A percentile compares a stretch with the other conserved stretches of the same genome.
Conservation (phyloP, 92 coral and sea anemone genomes). For the Bergia puertoricense region DNA sequence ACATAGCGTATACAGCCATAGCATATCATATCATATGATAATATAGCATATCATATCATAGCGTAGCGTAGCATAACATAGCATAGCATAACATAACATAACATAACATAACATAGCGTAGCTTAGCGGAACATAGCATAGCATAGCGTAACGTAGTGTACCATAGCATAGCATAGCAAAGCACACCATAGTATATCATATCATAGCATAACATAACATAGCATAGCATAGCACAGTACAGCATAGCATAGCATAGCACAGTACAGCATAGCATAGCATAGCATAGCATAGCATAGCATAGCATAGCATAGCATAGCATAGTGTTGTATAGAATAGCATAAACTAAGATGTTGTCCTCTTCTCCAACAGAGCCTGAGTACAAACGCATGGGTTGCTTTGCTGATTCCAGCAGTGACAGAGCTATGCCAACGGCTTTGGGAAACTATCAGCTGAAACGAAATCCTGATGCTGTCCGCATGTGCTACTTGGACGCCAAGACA, state of each 20-base stretch:
- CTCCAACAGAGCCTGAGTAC: not conserved
- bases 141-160: no score
- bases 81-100: not conserved
- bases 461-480: constrained; percentile 8
- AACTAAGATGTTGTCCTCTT: not conserved
- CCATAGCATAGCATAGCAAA: not conserved
- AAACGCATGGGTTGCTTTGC: constrained; percentile 17
- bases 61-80: not conserved
- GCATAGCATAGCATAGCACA: not conserved
- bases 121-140: no score
- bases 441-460: constrained; percentile 12
- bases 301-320: not conserved
- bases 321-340: not conserved
- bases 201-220: not conserved
- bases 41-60: no score
- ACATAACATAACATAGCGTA: not conserved
- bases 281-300: not conserved
- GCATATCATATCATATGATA: no score
- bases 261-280: not conserved
- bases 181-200: no score
- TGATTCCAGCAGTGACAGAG: constrained; percentile 15
- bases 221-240: not conserved
- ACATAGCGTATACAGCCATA: no score
- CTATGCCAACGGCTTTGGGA: constrained; percentile 17
- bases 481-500: constrained; percentile 28